Base-by-base conservation (phyloP, 1,140 invertebrate genomes). In the Sminthurides bifidus region DNA sequence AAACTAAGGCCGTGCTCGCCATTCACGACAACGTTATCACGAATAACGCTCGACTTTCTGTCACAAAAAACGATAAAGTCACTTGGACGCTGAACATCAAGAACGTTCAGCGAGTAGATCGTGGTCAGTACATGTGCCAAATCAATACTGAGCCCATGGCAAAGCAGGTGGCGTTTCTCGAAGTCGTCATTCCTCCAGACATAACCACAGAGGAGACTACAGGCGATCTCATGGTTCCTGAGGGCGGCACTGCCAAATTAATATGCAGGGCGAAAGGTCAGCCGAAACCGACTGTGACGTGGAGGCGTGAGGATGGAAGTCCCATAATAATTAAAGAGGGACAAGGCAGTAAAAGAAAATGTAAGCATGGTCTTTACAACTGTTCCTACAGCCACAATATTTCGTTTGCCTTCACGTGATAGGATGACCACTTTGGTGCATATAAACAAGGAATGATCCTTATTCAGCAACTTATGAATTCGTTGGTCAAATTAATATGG, bases 101-200 rank as follows among this genome's bases (percentile, higher is more conserved):
- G 59, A 78, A 80, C 60, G 86, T 89, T 37, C 81, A 82, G 66
- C 76, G 84, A 64, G 83, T 85, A 14, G 27, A 52, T 51, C 6
- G 35, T 17, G 58, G 58, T 6, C 58, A 54, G 66, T 87, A 88
- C 68, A 92, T 91, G 84, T 92, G 89, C 74, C 90, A 93, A 77
- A 82, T 92, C 66, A 91, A 92, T 71, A 89, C 90, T 56, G 83
- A 92, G 72, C 88, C 89, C 15, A 91, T 93, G 85, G 87, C 87
- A 73, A 87, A 83, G 75, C 86, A 89, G 79, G 86, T 84, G 44
- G 86, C 84, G 57, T 84, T 78, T 68, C 69, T 90, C 65, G 86
- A 90, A 71, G 86, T 91, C 40, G 87, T 91, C 1, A 89, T 92
- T 64, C 87, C 89, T 15, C 89, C 89, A 27, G 87, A 92, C 67